These are phyloP conservation scores for Acronicta leporina DNA, from an alignment of 2,888 invertebrate species.

Conservation along the genomic window DNA sequence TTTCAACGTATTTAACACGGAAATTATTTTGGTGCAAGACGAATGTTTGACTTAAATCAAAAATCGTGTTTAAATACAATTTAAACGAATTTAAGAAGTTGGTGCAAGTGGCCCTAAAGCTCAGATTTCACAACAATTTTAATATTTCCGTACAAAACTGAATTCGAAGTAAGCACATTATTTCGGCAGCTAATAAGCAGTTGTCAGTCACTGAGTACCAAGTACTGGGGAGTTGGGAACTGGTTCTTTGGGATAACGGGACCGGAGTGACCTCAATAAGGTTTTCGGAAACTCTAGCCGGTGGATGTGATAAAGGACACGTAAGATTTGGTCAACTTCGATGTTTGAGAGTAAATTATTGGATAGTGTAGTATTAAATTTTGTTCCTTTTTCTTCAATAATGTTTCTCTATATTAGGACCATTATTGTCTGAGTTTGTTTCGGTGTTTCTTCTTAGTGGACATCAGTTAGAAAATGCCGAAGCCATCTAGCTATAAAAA, in stretches of 20 bases:
- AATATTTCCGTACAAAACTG: slow-evolving; percentile 38
- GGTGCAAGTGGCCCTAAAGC: too few species aligned
- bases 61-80: too few species aligned
- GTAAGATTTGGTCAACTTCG: slow-evolving; percentile 16
- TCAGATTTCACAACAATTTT: slow-evolving; percentile 28
- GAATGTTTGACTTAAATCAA: too few species aligned
- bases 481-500: too few species aligned
- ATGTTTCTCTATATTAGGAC: too few species aligned
- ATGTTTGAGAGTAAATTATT: slow-evolving; percentile 1
- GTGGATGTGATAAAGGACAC: slow-evolving; percentile 46
- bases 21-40: too few species aligned
- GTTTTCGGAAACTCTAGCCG: slow-evolving; percentile 63
- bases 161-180: slow-evolving; percentile 32
- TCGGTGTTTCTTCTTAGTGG: too few species aligned
- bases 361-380: not conserved
- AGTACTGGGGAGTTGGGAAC: slow-evolving; percentile 51
- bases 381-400: too few species aligned
- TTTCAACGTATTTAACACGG: too few species aligned
- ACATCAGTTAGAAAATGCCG: too few species aligned
- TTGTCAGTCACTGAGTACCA: slow-evolving; percentile 47
- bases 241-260: slow-evolving; percentile 68
- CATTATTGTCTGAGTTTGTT: too few species aligned
- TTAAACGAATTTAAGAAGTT: too few species aligned
- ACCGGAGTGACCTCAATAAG: slow-evolving; percentile 67
- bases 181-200: slow-evolving; percentile 49